Base-by-base conservation (phyloP, 2,888 invertebrate species). In the Parnassius mnemosyne region DNA sequence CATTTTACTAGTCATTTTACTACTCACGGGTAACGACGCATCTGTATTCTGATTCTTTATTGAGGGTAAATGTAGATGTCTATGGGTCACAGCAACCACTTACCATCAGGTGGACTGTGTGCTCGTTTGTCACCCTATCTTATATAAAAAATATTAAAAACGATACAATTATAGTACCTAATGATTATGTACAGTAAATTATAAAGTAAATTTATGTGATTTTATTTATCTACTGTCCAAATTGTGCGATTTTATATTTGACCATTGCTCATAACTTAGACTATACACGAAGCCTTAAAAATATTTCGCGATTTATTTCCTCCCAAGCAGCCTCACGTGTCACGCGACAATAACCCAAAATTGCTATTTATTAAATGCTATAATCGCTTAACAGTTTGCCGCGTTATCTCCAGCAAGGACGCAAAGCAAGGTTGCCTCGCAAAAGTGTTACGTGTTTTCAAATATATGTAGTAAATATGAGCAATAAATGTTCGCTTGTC, bases 271-370 rank as follows among this genome's bases (percentile, higher is more conserved):
- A 3, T 57, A 53, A 60, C 65, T 64, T 67, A 55, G 42, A 63
- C 67, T 64, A 68, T 3, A 60, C 57, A 12, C 7, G 16, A 61
- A 53, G 25, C 49, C 62, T 62, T 11, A 44, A 47, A 60, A 61
- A 61, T 64, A 61, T 60, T 61, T 57, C 50, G 52, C 61, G 61
- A 57, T 46, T 61, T 53, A 50, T 56, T 57, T 57, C 61, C 61
- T 61, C 47, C 57, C 47, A 53, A 61, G 47, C 42, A 11, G 25
- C 12, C 12, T 5, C 16, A 12, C 20, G 12, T 47, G 10, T 44
- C 41, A 55, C 55, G 13, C 51, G 34, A 60, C 20, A 51, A 51
- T 60, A 51, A 1, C 49, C n/a, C 44, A 34, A 55, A n/a, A 10
- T 1, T 0, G 7, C 9, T 16, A 3, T 7, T 10, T 0, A 10